Percentiles rank a stretch among this genome's conserved stretches.
These are phyloP conservation scores for Eurosta solidaginis DNA, from an alignment of 1,140 invertebrate species.

Conservation along the genomic window DNA sequence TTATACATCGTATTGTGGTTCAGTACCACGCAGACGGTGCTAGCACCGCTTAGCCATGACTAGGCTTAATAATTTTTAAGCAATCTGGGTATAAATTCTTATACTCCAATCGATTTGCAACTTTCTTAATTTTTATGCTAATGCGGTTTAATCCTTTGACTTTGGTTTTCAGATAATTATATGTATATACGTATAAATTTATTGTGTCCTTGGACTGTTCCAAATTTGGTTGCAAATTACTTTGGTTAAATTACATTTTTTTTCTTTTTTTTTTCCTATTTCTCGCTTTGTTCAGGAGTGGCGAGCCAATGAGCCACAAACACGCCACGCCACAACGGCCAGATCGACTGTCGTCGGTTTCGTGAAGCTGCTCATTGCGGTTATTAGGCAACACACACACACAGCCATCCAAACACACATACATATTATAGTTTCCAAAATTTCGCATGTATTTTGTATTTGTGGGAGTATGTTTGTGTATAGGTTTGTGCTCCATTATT, in stretches of 20 bases:
- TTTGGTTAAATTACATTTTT: no score
- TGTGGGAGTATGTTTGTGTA: neutral
- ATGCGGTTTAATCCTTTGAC: neutral
- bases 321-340: constrained; percentile 14
- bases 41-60: no score
- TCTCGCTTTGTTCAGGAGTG: neutral
- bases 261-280: no score
- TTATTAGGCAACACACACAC: neutral
- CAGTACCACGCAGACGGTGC: no score
- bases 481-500: neutral
- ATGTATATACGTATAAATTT: neutral
- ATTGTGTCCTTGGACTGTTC: neutral
- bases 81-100: no score
- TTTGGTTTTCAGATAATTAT: neutral
- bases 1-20: no score
- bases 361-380: neutral
- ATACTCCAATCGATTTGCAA: no score
- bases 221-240: neutral
- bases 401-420: neutral
- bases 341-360: neutral
- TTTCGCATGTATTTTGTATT: neutral
- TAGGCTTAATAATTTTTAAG: no score
- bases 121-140: neutral
- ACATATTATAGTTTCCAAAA: neutral
- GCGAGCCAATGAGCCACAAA: constrained; percentile 24